Evolutionary conservation across 2,888 invertebrate genomes (phyloP), one percentile per base, ranked within the genome.

Genomic region (Aricia artaxerxes): DNA sequence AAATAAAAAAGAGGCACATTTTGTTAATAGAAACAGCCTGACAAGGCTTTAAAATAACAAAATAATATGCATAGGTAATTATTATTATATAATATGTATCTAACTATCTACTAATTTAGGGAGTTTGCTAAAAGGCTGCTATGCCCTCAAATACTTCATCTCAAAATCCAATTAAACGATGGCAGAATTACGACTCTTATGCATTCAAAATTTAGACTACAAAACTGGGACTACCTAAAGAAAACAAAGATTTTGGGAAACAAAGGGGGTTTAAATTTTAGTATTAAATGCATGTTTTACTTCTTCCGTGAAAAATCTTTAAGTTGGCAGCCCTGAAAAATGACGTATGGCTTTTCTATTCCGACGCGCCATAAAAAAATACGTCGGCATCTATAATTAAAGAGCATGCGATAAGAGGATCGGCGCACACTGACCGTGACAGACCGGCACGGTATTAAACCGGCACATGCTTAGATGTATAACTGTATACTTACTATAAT

Each of bases 391-490:
- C 77, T 80, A 73, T 78, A 81, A 80, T 81, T 81, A 81, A 73
- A 78, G 60, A 79, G 72, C 81, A 81, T 79, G 81, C 79, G 72
- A 79, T 79, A 57, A 80, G 49, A 73, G 64, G 79, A 77, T 78
- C 81, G 78, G 69, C 60, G 53, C 77, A 77, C 31, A 76, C 44
- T 69, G n/a, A 73, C 16, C 60, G 13, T 49, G 79, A 80, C 80
- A 69, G 6, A 49, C 79, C 77, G 57, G 77, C 13, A 77, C 79
- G 57, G 57, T 13, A 72, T 78, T 16, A 78, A 73, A 16, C 60
- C 40, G 40, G 44, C 40, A 64, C 61, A 44, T 31, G 24, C 24
- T 24, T 24, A 24, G 24, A 24, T 24, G 24, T 24, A 24, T 24
- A 24, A 44, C 40, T 31, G 31, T 9, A 61, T 16, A 4, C 5